Conservation (phyloP, 1,140 invertebrate genomes). For the Gyrodactylus bullatarudis region DNA sequence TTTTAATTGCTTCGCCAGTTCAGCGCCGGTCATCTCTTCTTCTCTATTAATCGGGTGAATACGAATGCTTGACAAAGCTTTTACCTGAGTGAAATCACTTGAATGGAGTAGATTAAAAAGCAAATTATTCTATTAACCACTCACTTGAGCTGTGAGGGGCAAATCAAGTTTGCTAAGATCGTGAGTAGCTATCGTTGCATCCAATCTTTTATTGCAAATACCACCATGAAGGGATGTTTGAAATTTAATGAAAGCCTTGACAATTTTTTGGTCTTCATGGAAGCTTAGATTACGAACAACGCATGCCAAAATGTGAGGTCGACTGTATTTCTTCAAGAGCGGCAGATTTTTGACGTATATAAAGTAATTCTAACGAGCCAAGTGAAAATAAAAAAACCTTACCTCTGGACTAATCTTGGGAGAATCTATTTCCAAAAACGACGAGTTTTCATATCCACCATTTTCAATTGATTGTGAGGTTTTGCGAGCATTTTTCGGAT, state of each 20-base stretch:
- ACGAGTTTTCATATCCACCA: neutral
- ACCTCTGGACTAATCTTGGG: neutral
- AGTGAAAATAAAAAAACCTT: neutral
- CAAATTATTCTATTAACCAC: no score
- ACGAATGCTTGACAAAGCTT: neutral
- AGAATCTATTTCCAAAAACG: neutral
- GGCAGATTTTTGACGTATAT: neutral
- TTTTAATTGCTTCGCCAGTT: neutral
- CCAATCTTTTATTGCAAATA: neutral
- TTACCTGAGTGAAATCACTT: no score
- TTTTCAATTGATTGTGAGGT: neutral
- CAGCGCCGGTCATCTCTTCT: neutral
- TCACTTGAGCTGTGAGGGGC: neutral
- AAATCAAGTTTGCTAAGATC: neutral
- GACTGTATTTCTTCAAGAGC: neutral
- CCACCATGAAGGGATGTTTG: neutral
- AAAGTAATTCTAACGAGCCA: neutral
- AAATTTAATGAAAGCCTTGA: neutral
- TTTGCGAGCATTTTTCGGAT: neutral
- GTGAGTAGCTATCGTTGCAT: neutral
- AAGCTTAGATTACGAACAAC: neutral
- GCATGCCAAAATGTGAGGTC: neutral
- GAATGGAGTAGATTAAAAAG: no score
- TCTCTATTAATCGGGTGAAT: neutral
- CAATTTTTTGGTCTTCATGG: neutral